Percentiles rank a stretch among this genome's conserved stretches.
These are phyloP conservation scores for Aethes cnicana DNA, from an alignment of 2,888 invertebrate genomes.

Conservation along the genomic window DNA sequence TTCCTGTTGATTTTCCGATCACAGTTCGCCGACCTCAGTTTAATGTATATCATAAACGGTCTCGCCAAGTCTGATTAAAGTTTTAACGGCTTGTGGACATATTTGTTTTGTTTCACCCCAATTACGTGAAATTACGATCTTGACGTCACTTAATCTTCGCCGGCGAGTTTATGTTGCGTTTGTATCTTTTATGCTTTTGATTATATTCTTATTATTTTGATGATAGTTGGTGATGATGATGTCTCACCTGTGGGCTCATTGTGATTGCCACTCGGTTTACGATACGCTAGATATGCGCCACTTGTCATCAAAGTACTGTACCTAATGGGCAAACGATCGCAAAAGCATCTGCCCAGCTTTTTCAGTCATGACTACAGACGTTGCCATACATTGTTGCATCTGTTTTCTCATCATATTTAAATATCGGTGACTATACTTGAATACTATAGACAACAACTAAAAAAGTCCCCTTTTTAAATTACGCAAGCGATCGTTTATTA, in stretches of 20 bases:
- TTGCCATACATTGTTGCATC: no score
- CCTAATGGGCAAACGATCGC: no score
- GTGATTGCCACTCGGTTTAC: no score
- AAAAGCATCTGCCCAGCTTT: no score
- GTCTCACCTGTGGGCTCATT: no score
- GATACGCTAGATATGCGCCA: no score
- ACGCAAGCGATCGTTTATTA: neutral
- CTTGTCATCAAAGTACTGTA: no score
- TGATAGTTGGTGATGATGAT: no score
- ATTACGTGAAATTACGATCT: constrained; percentile 45
- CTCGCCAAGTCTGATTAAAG: constrained; percentile 62
- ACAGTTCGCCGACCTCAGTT: constrained; percentile 36
- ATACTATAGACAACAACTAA: neutral
- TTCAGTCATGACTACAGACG: no score
- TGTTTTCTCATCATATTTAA: no score
- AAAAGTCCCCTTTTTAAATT: neutral
- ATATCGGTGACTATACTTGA: neutral
- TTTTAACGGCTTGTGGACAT: constrained; percentile 34
- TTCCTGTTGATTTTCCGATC: constrained; percentile 25
- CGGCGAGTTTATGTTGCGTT: constrained; percentile 8
- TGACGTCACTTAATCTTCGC: constrained; percentile 24
- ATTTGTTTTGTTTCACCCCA: constrained; percentile 30
- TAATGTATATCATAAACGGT: constrained; percentile 57
- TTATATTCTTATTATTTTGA: no score
- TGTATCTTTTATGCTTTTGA: constrained; percentile 10